Evolutionary conservation across 2,797 vertebrate species (phyloP).

Genomic region (Pipistrellus pygmaeus): DNA sequence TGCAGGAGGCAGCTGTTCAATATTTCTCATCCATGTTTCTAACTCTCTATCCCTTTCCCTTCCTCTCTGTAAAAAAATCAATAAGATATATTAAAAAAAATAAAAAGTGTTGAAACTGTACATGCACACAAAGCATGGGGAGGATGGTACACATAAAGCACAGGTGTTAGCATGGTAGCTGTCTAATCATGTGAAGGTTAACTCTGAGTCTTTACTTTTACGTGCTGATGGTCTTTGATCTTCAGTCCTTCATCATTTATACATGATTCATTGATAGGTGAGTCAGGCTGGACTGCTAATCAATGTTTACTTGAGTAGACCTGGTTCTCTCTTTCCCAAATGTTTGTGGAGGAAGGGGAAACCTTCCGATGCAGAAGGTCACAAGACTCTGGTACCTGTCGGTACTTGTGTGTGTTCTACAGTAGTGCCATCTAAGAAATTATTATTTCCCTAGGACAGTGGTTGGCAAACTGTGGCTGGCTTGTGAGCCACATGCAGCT

Average conservation of each 20-base stretch:
- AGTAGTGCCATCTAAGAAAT: background rate
- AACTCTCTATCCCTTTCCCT: too few relatives aligned
- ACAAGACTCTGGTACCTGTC: background rate
- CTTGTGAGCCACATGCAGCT: too few relatives aligned
- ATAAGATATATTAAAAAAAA: too few relatives aligned
- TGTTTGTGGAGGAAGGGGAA: slow-evolving; percentile 31
- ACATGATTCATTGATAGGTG: slow-evolving; percentile 68
- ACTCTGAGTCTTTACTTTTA: slow-evolving; percentile 35
- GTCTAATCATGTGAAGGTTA: background rate
- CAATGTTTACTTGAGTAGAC: slow-evolving; percentile 56
- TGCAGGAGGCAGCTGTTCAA: too few relatives aligned
- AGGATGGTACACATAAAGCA: background rate
- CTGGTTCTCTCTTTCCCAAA: slow-evolving; percentile 47
- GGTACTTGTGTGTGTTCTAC: background rate
- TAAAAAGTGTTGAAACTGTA: background rate
- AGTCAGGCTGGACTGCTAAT: slow-evolving; percentile 65
- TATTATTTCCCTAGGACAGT: background rate
- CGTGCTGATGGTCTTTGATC: slow-evolving; percentile 44
- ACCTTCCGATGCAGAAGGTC: background rate
- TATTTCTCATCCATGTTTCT: too few relatives aligned
- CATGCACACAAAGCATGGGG: background rate
- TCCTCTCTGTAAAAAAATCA: too few relatives aligned
- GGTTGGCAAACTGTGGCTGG: too few relatives aligned
- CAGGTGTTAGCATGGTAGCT: background rate
- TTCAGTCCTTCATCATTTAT: slow-evolving; percentile 67